Evolutionary conservation across 2,888 invertebrate species (phyloP), one percentile per base, ranked within the genome.

Genomic region (Tridacna gigas): DNA sequence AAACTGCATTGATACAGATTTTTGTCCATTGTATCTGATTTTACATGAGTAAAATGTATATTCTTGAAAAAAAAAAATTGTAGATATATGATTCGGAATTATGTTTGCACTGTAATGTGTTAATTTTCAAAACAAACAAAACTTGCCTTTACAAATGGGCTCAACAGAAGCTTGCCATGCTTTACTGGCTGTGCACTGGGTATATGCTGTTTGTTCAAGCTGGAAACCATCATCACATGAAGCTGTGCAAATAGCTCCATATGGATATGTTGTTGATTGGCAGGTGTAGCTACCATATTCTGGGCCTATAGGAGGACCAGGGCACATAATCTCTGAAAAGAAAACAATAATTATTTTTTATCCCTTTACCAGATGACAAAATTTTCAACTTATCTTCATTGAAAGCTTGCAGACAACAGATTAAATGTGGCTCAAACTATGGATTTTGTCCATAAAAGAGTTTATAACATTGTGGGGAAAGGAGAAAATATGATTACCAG

Each of bases 151-250:
- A 69, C 69, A 69, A 11, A 47, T n/a, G 5, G 69, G 45, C 28
- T 37, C 69, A 0, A 69, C 22, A 69, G 15, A n/a, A 13, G 69
- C 20, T 18, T 45, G 13, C 69, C 69, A 69, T 1, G n/a, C 15
- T 69, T 69, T 69, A 47, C 18, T n/a, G 12, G 37, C 69, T 13
- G 69, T 47, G 11, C 69, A 69, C n/a, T 45, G 18, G 12, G 69
- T 47, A 45, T 20, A 47, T 13, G 69, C 28, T 20, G n/a, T 20
- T 47, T 47, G 47, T 45, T 69, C 26, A 15, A 69, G 47, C 9
- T 28, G n/a, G n/a, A 69, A 69, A 11, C 69, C 69, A n/a, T 18
- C n/a, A 18, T 69, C 15, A 69, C 69, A 69, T 15, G 45, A 47
- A 20, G 69, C 47, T 22, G n/a, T 45, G 45, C 69, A 69, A 5